Evolutionary conservation across 1,140 invertebrate genomes (phyloP).

Genomic region (Neotoxoptera formosana): DNA sequence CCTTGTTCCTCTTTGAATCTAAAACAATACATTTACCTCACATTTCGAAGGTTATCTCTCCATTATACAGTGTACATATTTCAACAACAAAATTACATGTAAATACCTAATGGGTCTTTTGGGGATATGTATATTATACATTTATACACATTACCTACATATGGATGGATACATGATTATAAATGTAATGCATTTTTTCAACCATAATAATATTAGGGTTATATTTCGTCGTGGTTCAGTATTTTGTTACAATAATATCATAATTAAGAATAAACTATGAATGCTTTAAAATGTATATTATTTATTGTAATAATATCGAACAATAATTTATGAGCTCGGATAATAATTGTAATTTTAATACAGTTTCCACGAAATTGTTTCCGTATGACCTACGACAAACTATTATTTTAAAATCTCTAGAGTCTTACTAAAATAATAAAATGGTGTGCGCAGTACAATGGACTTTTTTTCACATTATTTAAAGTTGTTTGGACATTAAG

Average conservation of each 20-base stretch:
- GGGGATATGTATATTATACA: neutral
- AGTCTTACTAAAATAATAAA: neutral
- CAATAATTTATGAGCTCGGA: neutral
- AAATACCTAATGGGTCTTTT: neutral
- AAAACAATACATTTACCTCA: constrained; percentile 2
- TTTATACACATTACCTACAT: neutral
- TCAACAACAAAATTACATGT: constrained; percentile 20
- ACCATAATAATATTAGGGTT: neutral
- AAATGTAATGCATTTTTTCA: neutral
- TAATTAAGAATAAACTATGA: neutral
- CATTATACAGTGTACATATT: neutral
- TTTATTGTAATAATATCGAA: neutral
- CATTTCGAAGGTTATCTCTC: neutral
- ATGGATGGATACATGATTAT: neutral
- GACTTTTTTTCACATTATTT: neutral
- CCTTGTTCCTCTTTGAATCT: constrained; percentile 6
- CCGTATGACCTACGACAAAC: neutral
- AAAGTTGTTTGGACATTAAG: neutral
- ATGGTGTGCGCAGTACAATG: neutral
- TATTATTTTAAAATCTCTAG: neutral
- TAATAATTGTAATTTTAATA: neutral
- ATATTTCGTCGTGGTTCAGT: neutral
- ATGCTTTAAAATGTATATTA: neutral
- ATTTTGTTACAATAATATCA: neutral
- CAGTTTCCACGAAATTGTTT: neutral